phyloP scores from a whole-genome alignment of 2,113 vertebrate genomes.

The Empidonax alnorum region DNA sequence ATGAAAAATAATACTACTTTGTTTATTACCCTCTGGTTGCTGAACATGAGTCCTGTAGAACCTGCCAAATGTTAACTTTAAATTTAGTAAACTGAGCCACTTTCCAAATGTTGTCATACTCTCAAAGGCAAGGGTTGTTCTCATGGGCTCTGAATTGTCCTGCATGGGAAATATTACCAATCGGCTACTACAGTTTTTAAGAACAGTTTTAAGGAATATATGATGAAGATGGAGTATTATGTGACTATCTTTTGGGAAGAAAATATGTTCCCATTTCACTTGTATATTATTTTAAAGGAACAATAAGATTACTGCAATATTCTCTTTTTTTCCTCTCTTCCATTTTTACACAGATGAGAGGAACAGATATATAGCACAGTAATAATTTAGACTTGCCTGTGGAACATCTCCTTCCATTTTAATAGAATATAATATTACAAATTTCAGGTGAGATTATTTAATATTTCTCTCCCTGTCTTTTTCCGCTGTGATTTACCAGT shows the following conservation, averaged over 20 bases:
- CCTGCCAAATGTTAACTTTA: slow-evolving; percentile 50
- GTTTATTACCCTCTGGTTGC: slow-evolving; percentile 24
- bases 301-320: not conserved
- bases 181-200: not conserved
- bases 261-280: not conserved
- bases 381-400: slow-evolving; percentile 37
- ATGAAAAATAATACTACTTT: slow-evolving; percentile 53
- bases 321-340: not conserved
- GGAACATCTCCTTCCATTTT: slow-evolving; percentile 8
- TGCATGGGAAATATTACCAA: not conserved
- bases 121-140: not conserved
- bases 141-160: not conserved
- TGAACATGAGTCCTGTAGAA: slow-evolving; percentile 28
- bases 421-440: slow-evolving; percentile 40
- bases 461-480: slow-evolving; percentile 24
- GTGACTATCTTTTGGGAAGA: not conserved
- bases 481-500: slow-evolving; percentile 30
- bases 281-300: not conserved
- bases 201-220: not conserved
- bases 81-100: not conserved
- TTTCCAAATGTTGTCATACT: slow-evolving; percentile 32
- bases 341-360: not conserved
- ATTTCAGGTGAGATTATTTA: slow-evolving; percentile 18
- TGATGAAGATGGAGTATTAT: not conserved
- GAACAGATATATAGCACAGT: not conserved